Base-by-base conservation (phyloP, 2,113 vertebrate species). In the Nibea albiflora region DNA sequence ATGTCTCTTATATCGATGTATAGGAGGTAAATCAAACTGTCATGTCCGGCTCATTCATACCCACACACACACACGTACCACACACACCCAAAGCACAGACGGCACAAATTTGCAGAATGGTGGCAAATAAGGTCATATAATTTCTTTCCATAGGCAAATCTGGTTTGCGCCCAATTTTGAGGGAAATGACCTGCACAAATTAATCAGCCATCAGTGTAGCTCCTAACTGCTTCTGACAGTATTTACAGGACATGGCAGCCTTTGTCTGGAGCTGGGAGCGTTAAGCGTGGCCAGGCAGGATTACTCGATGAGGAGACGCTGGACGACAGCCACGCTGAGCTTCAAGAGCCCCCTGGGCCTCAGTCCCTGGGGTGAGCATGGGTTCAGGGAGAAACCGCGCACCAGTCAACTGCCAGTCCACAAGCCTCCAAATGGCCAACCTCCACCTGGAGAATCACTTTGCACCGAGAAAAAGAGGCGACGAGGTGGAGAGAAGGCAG, bases 371-470 rank as follows among this genome's bases (percentile, higher is more conserved):
- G 88, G 77, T 88, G 81, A 90, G 81, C 16, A 47, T 26, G 62
- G 90, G 87, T 89, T 89, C 78, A 87, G 80, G 85, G 73, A 85
- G 81, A 92, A 93, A 93, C 92, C 87, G 28, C 80, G 35, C 74
- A 85, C 88, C 78, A 86, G 80, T 89, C 90, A 67, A 88, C 78
- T 89, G 89, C 89, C 89, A 92, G 87, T 91, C 88, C 87, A 73
- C 85, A 87, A 73, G 58, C 73, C 81, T 84, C 53, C 69, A 74
- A 89, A 80, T 73, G 74, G 78, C 89, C 85, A 83, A 88, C 74
- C 86, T 89, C 84, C 90, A 94, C 88, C 92, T 91, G 91, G 88
- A 92, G 85, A 90, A 91, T 93, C 92, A 73, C 86, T 95, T 93
- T 92, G 57, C 73, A 57, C 46, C n/a, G 74, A 77, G 77, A 89